Evolutionary conservation across 2,797 vertebrate genomes (phyloP).

Genomic region (Semaprochilodus insignis): DNA sequence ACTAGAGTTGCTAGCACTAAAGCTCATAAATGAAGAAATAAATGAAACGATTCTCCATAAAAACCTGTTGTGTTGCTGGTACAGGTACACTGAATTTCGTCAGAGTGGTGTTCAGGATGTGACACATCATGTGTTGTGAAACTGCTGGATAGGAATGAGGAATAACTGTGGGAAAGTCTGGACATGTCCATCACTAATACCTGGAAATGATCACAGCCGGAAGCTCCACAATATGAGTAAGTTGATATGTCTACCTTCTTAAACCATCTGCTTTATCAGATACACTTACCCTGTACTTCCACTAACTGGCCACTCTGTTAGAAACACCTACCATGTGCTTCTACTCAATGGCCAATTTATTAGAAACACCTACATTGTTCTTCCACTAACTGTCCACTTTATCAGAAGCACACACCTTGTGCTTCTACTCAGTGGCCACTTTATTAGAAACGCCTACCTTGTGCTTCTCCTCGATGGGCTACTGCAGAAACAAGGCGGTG

Average conservation of each 20-base stretch:
- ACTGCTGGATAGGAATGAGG: neutral
- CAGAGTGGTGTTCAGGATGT: neutral
- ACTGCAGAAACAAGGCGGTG: no score
- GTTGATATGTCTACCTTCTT: neutral
- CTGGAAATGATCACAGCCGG: neutral
- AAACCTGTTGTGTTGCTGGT: neutral
- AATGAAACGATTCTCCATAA: neutral
- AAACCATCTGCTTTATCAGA: neutral
- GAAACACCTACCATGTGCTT: no score
- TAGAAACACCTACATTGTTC: no score
- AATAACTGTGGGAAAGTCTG: neutral
- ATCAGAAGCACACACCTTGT: no score
- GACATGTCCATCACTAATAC: neutral
- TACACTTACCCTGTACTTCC: neutral
- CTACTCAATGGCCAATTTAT: no score
- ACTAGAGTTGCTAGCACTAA: no score
- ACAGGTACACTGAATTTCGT: neutral
- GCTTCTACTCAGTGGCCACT: no score
- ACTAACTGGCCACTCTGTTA: no score
- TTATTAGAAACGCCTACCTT: no score
- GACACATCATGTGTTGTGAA: neutral
- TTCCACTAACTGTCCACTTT: no score
- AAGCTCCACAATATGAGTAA: neutral
- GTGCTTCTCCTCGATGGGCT: no score
- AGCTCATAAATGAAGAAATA: no score